These are phyloP conservation scores for Lerista edwardsae DNA, from an alignment of 2,797 vertebrate species.

Conservation along the genomic window DNA sequence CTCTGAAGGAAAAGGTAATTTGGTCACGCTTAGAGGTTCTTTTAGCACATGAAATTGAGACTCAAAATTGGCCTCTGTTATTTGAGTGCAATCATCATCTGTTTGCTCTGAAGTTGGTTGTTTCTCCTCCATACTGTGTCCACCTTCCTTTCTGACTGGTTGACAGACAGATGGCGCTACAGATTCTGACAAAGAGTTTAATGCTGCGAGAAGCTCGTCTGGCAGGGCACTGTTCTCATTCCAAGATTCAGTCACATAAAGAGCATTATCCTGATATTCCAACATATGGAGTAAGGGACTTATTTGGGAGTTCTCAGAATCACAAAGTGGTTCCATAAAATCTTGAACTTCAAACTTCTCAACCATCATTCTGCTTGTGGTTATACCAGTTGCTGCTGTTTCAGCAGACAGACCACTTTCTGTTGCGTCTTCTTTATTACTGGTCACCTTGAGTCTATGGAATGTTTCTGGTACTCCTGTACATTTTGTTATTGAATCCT, in stretches of 20 bases:
- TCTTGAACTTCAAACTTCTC: slow-evolving; percentile 43
- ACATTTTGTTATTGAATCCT: slow-evolving; percentile 39
- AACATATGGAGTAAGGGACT: slow-evolving; percentile 23
- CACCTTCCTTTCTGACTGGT: background rate
- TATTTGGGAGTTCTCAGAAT: slow-evolving; percentile 42
- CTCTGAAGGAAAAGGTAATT: slow-evolving; percentile 38
- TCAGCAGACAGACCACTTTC: slow-evolving; percentile 49
- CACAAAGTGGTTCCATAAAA: slow-evolving; percentile 40
- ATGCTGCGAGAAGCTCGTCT: slow-evolving; percentile 47
- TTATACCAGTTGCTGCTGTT: slow-evolving; percentile 45
- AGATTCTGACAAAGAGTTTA: slow-evolving; percentile 58
- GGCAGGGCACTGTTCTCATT: slow-evolving; percentile 48
- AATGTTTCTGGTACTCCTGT: slow-evolving; percentile 38
- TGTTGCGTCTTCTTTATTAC: slow-evolving; percentile 35
- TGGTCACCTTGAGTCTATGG: background rate
- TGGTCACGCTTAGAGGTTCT: slow-evolving; percentile 32
- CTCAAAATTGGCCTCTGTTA: slow-evolving; percentile 43
- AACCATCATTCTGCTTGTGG: slow-evolving; percentile 5
- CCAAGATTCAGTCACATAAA: slow-evolving; percentile 15
- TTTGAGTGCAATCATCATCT: slow-evolving; percentile 60
- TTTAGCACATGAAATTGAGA: slow-evolving; percentile 39
- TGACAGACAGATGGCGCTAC: slow-evolving; percentile 24
- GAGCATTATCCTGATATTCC: slow-evolving; percentile 15
- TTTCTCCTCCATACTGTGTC: background rate
- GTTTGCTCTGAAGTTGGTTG: slow-evolving; percentile 38